Percentiles rank a stretch among this genome's conserved stretches.
Evolutionary conservation across 2,113 vertebrate genomes (phyloP).

Genomic region (Eonycteris spelaea): DNA sequence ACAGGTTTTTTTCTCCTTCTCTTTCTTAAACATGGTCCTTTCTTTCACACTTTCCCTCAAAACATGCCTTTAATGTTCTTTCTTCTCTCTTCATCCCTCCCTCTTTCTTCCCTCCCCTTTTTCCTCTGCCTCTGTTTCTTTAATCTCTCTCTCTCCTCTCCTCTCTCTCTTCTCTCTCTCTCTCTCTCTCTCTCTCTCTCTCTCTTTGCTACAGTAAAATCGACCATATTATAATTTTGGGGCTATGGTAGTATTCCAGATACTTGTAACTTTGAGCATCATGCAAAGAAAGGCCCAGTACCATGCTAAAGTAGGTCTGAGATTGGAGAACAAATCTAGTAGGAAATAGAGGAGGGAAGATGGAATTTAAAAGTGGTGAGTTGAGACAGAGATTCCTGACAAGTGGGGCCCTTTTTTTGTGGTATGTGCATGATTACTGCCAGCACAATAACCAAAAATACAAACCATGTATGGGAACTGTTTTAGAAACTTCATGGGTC

Average conservation of each 20-base stretch:
- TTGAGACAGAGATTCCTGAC: neutral
- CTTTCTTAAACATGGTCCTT: neutral
- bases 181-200: no score
- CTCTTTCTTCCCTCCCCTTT: neutral
- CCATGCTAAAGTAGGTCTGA: neutral
- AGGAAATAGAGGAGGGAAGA: neutral
- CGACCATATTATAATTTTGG: neutral
- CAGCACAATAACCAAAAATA: neutral
- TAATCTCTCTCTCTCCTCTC: neutral
- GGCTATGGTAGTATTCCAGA: neutral
- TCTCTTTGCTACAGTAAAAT: neutral
- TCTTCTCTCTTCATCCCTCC: neutral
- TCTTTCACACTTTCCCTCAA: neutral
- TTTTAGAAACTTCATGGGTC: neutral
- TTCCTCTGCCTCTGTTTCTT: neutral
- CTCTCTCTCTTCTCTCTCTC: no score
- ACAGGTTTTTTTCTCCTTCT: neutral
- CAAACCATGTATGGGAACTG: neutral
- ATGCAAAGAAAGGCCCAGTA: neutral
- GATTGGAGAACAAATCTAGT: neutral
- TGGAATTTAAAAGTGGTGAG: neutral
- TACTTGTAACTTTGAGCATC: constrained; percentile 1
- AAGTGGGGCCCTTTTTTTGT: neutral
- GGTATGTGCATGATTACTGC: neutral
- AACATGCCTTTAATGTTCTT: neutral